These are phyloP conservation scores for Lepidocyrtoides sp. DNA, from an alignment of 2,888 invertebrate species.

Conservation along the genomic window DNA sequence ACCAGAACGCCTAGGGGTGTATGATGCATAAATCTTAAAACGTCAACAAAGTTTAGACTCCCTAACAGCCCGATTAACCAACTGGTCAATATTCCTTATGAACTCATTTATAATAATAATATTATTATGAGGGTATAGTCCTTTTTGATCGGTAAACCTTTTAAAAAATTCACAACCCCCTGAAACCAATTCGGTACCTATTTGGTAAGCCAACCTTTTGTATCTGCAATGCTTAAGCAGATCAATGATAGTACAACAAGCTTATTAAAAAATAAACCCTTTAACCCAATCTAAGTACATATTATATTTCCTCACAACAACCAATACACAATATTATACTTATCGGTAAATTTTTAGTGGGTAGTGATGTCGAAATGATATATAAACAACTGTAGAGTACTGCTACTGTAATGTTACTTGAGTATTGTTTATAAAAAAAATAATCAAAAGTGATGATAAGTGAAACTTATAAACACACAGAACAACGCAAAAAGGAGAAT, in stretches of 20 bases:
- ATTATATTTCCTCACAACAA: not conserved
- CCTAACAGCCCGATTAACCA: too few species aligned
- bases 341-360: not conserved
- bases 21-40: too few species aligned
- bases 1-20: too few species aligned
- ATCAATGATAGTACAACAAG: conserved; percentile 36
- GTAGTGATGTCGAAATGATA: conserved; percentile 3
- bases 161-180: not conserved
- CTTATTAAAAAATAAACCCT: conserved; percentile 1
- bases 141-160: too few species aligned
- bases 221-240: conserved; percentile 22
- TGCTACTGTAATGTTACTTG: not conserved
- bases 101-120: too few species aligned
- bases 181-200: not conserved
- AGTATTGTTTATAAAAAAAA: not conserved
- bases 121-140: too few species aligned
- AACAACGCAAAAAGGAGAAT: conserved; percentile 29
- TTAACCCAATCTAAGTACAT: not conserved
- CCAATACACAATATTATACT: not conserved
- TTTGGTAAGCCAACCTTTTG: not conserved
- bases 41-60: too few species aligned
- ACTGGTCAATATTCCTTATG: too few species aligned
- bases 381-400: not conserved
- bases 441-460: conserved; percentile 10
- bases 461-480: conserved; percentile 7